Base-by-base conservation (phyloP, 2,113 vertebrate species). In the Pelodiscus sinensis region DNA sequence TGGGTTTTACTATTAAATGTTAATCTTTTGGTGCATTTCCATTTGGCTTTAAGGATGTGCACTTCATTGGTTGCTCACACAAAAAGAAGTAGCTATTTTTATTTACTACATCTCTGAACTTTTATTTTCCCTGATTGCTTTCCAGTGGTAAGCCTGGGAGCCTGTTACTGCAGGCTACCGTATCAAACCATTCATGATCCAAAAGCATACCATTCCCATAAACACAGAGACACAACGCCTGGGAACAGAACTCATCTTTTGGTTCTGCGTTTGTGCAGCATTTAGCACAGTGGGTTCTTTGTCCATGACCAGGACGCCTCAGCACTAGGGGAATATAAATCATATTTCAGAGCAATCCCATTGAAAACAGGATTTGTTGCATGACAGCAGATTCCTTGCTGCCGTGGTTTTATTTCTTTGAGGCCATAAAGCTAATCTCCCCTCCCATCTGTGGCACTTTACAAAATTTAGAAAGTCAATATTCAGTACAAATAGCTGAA, bases 71-170 rank as follows among this genome's bases (percentile, higher is more conserved):
- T 44, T 15, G 51, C 14, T 80, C 50, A 3, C 13, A 14, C 3
- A 50, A 44, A 75, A 75, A 50, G 38, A 27, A 3, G 13, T 38
- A 44, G 44, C 44, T 44, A 24, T 77, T 44, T 77, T 56, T 90
- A 21, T 79, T 38, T 12, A 16, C 44, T 0, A 0, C 14, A 13
- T 14, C 56, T 19, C n/a, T 60, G 58, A 29, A 22, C 54, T 7
- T 4, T 29, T 2, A 0, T 62, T 73, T 90, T 52, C 83, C 4
- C 2, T 58, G 84, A 58, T 29, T 50, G 2, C 44, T 55, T 86
- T 18, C 9, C 52, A 22, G 14, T 8, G 24, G 65, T 15, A 25
- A 54, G 2, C 57, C 22, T 80, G n/a, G 35, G 83, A 14, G 19
- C 14, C 65, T 78, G 27, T 78, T 68, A 35, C 19, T 71, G 73